Evolutionary conservation across 2,888 invertebrate genomes (phyloP).

Genomic region (Tenthredo mesomela): DNA sequence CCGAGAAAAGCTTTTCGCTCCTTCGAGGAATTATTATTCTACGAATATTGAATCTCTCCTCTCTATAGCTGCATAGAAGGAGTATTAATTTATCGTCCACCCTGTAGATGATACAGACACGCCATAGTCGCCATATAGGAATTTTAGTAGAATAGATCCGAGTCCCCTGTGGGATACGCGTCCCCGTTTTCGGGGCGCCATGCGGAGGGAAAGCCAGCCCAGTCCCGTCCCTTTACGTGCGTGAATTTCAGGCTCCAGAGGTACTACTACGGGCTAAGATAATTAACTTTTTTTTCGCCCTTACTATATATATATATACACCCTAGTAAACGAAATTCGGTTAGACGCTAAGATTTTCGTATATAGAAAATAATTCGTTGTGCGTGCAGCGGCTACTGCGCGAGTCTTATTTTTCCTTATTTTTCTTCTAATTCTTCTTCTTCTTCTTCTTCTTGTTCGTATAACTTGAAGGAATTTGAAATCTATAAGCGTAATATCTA

Average conservation of each 20-base stretch:
- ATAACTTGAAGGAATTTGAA: background rate
- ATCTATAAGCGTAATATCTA: too few relatives aligned
- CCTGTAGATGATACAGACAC: background rate
- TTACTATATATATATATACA: too few relatives aligned
- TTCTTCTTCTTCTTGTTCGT: background rate
- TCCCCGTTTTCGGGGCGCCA: background rate
- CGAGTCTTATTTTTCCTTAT: background rate
- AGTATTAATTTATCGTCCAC: background rate
- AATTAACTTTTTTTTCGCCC: background rate
- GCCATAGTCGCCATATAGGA: background rate
- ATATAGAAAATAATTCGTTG: slow-evolving; percentile 1
- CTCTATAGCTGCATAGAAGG: background rate
- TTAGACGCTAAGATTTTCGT: background rate
- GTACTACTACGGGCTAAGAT: background rate
- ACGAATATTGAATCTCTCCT: background rate
- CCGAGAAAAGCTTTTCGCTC: background rate
- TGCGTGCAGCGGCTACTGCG: background rate
- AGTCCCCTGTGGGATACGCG: background rate
- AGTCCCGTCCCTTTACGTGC: slow-evolving; percentile 8
- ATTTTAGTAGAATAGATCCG: slow-evolving; percentile 13
- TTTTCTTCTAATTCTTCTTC: background rate
- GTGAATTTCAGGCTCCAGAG: background rate
- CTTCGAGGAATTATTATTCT: background rate
- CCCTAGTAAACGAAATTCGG: background rate
- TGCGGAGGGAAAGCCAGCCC: background rate